These are phyloP conservation scores for Ailurus styani DNA, from an alignment of 2,113 vertebrate genomes.

Conservation along the genomic window DNA sequence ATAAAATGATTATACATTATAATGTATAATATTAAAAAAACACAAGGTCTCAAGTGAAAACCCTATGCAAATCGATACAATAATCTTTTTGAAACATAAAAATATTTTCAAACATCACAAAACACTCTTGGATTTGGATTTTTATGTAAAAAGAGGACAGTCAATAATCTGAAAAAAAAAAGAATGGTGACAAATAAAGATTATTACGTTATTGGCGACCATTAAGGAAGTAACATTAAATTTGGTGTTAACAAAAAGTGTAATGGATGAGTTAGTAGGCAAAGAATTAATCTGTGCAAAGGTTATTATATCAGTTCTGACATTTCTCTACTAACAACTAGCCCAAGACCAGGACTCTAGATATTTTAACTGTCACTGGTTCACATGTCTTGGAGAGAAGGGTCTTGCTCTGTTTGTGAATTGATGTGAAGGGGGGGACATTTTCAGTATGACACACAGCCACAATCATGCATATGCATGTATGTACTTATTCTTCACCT, in stretches of 20 bases:
- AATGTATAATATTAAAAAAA: background rate
- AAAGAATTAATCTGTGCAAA: background rate
- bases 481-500: background rate
- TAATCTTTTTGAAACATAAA: background rate
- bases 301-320: background rate
- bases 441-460: background rate
- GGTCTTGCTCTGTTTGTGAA: background rate
- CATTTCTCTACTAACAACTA: background rate
- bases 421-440: background rate
- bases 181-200: background rate
- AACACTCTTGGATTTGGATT: too few species aligned
- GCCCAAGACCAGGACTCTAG: background rate
- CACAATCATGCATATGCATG: accelerated
- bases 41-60: background rate
- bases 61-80: background rate
- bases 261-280: background rate
- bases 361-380: background rate
- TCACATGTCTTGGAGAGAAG: background rate
- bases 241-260: background rate
- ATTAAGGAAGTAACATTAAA: background rate
- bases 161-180: background rate
- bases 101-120: background rate
- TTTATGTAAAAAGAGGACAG: background rate
- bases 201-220: background rate
- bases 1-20: background rate